Percentiles rank a stretch among this genome's conserved stretches.
Evolutionary conservation across 2,888 invertebrate genomes (phyloP).

Genomic region (Calameuta idolon): DNA sequence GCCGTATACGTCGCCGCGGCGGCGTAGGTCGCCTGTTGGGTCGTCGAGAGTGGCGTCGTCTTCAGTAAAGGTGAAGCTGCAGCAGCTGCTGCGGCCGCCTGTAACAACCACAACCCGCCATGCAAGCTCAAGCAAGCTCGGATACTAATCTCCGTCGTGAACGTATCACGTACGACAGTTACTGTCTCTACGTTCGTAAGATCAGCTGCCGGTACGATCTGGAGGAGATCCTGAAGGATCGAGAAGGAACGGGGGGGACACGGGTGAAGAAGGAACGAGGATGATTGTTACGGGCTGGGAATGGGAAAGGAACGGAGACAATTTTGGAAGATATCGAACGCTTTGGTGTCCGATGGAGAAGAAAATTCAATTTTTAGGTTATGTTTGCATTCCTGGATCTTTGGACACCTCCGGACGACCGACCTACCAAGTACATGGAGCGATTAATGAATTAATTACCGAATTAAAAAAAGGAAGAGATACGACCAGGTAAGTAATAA

Average conservation of each 20-base stretch:
- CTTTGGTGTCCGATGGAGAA: too few species aligned
- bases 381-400: too few species aligned
- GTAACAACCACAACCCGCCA: conserved; percentile 64
- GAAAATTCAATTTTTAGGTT: too few species aligned
- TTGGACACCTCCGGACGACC: neutral
- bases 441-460: conserved; percentile 5
- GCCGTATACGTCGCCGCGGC: conserved; percentile 90
- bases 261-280: too few species aligned
- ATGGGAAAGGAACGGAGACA: too few species aligned
- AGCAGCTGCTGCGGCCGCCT: conserved; percentile 75
- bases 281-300: too few species aligned
- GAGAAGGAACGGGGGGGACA: neutral
- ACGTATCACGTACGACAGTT: conserved; percentile 1
- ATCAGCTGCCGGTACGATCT: conserved; percentile 7
- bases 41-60: conserved; percentile 84
- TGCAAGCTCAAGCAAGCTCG: conserved; percentile 65
- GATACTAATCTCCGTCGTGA: conserved; percentile 44
- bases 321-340: too few species aligned
- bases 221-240: neutral
- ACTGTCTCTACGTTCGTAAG: conserved; percentile 30
- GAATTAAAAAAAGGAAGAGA: neutral
- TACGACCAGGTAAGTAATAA: too few species aligned
- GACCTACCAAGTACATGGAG: conserved; percentile 6
- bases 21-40: conserved; percentile 89
- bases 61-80: conserved; percentile 84